These are phyloP conservation scores for Mystacornis crossleyi DNA, from an alignment of 2,113 vertebrate species.

Conservation along the genomic window DNA sequence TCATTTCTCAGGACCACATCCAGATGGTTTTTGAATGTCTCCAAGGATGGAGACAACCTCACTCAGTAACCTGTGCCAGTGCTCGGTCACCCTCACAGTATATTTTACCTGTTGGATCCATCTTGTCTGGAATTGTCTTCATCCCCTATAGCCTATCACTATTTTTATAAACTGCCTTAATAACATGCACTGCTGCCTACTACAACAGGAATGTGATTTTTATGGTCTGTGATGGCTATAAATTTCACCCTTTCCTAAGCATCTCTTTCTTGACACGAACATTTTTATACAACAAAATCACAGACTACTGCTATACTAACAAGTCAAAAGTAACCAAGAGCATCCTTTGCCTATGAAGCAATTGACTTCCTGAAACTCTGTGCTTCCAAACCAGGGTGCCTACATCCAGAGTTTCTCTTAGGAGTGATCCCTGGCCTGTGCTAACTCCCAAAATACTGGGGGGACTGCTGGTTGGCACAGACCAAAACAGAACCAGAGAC, in stretches of 20 bases:
- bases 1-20: not conserved
- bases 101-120: not conserved
- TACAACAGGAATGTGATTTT: not conserved
- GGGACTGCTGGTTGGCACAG: not conserved
- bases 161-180: not conserved
- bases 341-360: not conserved
- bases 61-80: not conserved
- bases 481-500: not conserved
- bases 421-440: not conserved
- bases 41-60: not conserved
- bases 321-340: not conserved
- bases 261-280: not conserved
- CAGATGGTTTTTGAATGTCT: not conserved
- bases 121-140: not conserved
- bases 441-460: not conserved
- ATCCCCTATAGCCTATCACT: not conserved
- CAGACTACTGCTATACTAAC: not conserved
- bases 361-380: not conserved
- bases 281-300: not conserved
- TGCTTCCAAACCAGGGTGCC: not conserved
- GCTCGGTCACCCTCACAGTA: not conserved
- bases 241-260: not conserved
- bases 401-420: not conserved
- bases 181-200: not conserved
- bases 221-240: not conserved